phyloP scores from a whole-genome alignment of 2,113 vertebrate species.

The Bubalus kerabau region DNA sequence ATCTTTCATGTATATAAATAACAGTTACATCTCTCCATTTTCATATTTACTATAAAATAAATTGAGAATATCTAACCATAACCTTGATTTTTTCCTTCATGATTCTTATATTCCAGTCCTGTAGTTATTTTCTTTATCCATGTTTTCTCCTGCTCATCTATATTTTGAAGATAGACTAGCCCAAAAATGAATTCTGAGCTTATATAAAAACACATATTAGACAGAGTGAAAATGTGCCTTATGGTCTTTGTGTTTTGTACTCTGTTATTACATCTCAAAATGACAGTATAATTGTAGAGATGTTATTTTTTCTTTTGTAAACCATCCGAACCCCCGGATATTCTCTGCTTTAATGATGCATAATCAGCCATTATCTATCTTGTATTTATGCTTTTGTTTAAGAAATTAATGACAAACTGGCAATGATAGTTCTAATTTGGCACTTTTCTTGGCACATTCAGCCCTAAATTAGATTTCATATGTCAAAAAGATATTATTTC shows the following conservation, averaged over 20 bases:
- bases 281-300: slow-evolving; percentile 63
- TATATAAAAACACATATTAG: slow-evolving; percentile 19
- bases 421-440: not conserved
- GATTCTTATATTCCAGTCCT: not conserved
- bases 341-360: slow-evolving; percentile 31
- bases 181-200: slow-evolving; percentile 21
- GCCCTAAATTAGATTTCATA: not conserved
- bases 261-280: slow-evolving; percentile 51
- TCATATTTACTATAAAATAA: not conserved
- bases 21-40: not conserved
- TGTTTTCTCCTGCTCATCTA: not conserved
- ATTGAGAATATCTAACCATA: not conserved
- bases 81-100: not conserved
- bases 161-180: slow-evolving; percentile 12
- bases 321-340: slow-evolving; percentile 14
- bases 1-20: not conserved
- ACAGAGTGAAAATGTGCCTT: slow-evolving; percentile 28
- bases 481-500: not conserved
- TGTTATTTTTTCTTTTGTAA: slow-evolving; percentile 44
- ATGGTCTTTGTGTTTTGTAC: slow-evolving; percentile 25
- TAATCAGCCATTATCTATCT: slow-evolving; percentile 39
- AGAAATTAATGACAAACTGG: slow-evolving; percentile 45
- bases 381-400: slow-evolving; percentile 46
- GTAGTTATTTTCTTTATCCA: not conserved
- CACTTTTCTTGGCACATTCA: not conserved